A percentile compares a stretch with the other conserved stretches of the same genome.
Conservation (phyloP, 2,888 invertebrate genomes). For the Timandra comae region DNA sequence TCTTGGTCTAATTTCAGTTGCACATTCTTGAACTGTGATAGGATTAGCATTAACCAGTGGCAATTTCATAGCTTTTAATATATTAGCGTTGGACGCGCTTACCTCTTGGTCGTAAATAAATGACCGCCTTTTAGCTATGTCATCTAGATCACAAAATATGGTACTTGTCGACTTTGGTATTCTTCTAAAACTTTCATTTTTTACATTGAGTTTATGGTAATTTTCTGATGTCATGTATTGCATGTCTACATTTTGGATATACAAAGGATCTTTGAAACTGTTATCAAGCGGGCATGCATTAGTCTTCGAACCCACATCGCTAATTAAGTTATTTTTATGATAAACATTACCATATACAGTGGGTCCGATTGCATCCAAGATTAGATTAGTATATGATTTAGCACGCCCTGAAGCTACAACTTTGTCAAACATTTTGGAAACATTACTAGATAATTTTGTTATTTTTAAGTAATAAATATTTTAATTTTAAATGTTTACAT, state of each 20-base stretch:
- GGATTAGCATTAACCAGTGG: too few species aligned
- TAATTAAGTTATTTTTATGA: constrained; percentile 18
- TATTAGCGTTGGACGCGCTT: constrained; percentile 32
- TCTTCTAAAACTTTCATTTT: constrained; percentile 31
- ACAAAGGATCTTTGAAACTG: constrained; percentile 10
- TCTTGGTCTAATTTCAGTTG: constrained; percentile 41
- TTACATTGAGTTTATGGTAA: constrained; percentile 39
- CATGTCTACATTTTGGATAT: constrained; percentile 18
- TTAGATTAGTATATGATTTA: constrained; percentile 44
- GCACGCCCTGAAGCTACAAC: constrained; percentile 20
- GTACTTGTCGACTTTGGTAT: constrained; percentile 49
- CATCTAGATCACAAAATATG: constrained; percentile 59
- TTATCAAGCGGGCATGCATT: too few species aligned
- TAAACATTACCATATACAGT: constrained; percentile 25
- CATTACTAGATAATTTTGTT: constrained; percentile 3
- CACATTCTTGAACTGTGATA: constrained; percentile 50
- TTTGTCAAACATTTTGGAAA: constrained; percentile 27
- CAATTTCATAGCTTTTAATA: constrained; percentile 27
- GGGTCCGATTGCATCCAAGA: constrained; percentile 39
- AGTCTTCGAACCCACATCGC: constrained; percentile 14
- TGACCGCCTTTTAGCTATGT: constrained; percentile 52
- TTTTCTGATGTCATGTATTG: constrained; percentile 45
- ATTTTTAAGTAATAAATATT: too few species aligned
- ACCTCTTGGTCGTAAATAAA: constrained; percentile 41
- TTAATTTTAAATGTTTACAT: constrained; percentile 10